Percentiles rank a stretch among this genome's conserved stretches.
These are phyloP conservation scores for Venusia cambrica DNA, from an alignment of 2,888 invertebrate species.

Conservation along the genomic window DNA sequence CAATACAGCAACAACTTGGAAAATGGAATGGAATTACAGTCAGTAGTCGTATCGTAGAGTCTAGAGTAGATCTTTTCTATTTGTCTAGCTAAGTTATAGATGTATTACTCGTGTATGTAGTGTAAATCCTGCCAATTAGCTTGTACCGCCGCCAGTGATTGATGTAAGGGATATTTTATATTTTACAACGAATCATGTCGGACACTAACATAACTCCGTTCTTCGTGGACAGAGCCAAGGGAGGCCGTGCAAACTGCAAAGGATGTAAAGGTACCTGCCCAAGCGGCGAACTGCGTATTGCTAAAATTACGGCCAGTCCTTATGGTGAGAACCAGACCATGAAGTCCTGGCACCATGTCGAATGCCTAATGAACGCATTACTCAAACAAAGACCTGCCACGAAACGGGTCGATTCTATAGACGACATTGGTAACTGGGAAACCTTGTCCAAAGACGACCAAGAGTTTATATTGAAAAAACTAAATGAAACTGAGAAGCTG, in stretches of 20 bases:
- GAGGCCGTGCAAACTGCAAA: slow-evolving; percentile 90
- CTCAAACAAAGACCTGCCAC: slow-evolving; percentile 90
- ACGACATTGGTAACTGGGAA: slow-evolving; percentile 90
- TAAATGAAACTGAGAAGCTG: slow-evolving; percentile 82
- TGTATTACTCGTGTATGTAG: too few relatives aligned
- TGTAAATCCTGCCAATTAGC: too few relatives aligned
- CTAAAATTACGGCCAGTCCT: slow-evolving; percentile 89
- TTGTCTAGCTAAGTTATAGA: too few relatives aligned
- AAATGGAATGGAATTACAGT: too few relatives aligned
- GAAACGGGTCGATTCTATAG: slow-evolving; percentile 88
- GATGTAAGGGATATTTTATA: too few relatives aligned
- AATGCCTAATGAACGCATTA: slow-evolving; percentile 90
- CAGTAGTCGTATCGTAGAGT: too few relatives aligned
- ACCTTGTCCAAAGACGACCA: slow-evolving; percentile 84
- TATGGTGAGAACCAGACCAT: slow-evolving; percentile 87
- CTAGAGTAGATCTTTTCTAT: too few relatives aligned
- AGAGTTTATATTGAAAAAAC: slow-evolving; percentile 81
- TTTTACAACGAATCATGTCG: slow-evolving; percentile 29
- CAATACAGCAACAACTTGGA: too few relatives aligned
- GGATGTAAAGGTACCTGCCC: slow-evolving; percentile 91
- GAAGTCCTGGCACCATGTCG: slow-evolving; percentile 92
- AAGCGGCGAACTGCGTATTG: slow-evolving; percentile 86
- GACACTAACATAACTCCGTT: slow-evolving; percentile 65
- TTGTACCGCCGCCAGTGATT: too few relatives aligned
- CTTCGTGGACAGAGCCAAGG: slow-evolving; percentile 89